Evolutionary conservation across 1,140 invertebrate genomes (phyloP), one percentile per base, ranked within the genome.

Genomic region (Chymomyza costata): DNA sequence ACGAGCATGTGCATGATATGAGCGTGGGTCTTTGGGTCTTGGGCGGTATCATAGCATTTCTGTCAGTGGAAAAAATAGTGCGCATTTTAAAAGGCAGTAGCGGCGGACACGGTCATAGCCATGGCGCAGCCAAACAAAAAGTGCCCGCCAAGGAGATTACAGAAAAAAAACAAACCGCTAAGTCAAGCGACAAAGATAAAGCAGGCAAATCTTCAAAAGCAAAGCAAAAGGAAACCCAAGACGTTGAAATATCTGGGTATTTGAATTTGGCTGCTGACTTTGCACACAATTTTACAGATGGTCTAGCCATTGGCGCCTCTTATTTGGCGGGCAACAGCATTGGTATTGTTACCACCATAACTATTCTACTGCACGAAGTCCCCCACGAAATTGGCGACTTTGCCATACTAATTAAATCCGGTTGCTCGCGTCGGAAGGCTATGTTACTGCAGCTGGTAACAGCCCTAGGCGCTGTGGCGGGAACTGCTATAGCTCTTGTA

Each of bases 381-480:
- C 97, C 97, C 0, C 97, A 99, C 82, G 97, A 99, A 86, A 93
- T 99, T 38, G 97, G 96, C 0, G 97, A 99, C 86, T 99, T 98
- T 86, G 97, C 96, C 2, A 98, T 99, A 69, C 86, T 99, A 7
- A 88, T 99, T n/a, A 93, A 90, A 73, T 94, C 93, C 28, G 94
- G 97, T 0, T 98, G 98, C 87, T 93, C 92, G 16, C 87, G 93
- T 52, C 96, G 94, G 91, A 93, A 96, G 65, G 97, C 97, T 8
- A 96, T 96, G 16, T 92, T 93, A 84, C 94, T 95, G 17, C 97
- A 98, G 88, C 60, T 98, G 25, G 87, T 94, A 0, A 99, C 98
- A 44, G 98, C 98, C 5, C 65, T 99, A 53, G 98, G 98, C 49
- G 98, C 98, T 30, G 81, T 99, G 47, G 90, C 93, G 53, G 97